Evolutionary conservation across 1,140 invertebrate genomes (phyloP), one percentile per base, ranked within the genome.

Genomic region (Andricus grossulariae): DNA sequence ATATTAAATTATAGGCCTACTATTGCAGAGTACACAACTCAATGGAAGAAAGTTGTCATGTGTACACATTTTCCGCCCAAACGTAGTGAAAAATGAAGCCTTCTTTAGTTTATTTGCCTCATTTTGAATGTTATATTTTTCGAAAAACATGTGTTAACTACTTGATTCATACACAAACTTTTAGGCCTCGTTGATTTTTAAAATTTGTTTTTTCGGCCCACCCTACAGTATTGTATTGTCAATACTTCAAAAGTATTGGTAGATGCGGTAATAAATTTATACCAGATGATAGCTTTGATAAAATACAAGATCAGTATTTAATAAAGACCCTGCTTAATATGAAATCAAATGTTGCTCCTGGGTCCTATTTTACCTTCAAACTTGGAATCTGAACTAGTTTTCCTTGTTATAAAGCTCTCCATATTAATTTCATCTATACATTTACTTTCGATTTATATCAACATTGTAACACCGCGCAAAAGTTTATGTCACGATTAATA

Each of bases 311-410:
- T 60, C 21, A 60, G 55, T 32, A 60, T 25, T 60, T 60, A 60
- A 60, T 60, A 21, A 32, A 11, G 55, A 60, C 12, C 19, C 25
- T 32, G 55, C 13, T 32, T 32, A 60, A 60, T 60, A 60, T 60
- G 55, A 32, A 60, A 60, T 60, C 57, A 16, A 60, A 60, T 60
- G 25, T 60, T 32, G 57, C 57, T 60, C 25, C 32, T 60, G 57
- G 57, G 25, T 60, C 25, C 57, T 39, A 19, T 60, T 16, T 15
- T 15, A 25, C 57, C 21, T 60, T 5, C 10, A 3, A 18, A 1
- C 39, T 45, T 11, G 7, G 19, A 21, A 19, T 57, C 32, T 57
- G 21, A 25, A 21, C 21, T 10, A 57, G 21, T 19, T 8, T 60
- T 19, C 25, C 57, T 16, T 60, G 57, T 5, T 60, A 32, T 25